Conservation (phyloP, 1,140 invertebrate species). For the Spodoptera frugiperda region DNA sequence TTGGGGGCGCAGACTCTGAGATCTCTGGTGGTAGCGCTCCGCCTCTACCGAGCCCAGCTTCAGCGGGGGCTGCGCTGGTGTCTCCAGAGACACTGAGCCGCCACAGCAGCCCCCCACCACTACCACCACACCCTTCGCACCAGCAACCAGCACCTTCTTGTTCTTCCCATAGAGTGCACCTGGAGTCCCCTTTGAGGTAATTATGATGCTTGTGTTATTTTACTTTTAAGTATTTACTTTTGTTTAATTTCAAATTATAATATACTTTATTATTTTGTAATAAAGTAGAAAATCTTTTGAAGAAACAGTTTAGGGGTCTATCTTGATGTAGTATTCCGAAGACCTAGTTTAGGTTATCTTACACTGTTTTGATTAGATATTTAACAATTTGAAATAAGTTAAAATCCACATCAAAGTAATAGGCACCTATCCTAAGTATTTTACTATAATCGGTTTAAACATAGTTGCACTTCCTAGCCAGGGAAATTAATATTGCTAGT, state of each 20-base stretch:
- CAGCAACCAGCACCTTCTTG: slow-evolving; percentile 81
- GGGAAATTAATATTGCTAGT: not conserved
- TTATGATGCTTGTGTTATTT: too few relatives aligned
- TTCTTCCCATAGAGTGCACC: slow-evolving; percentile 82
- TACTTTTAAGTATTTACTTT: too few relatives aligned
- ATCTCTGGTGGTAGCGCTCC: slow-evolving; percentile 73
- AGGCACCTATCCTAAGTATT: too few relatives aligned
- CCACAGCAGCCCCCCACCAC: slow-evolving; percentile 81
- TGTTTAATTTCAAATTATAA: too few relatives aligned
- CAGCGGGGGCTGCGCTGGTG: slow-evolving; percentile 90
- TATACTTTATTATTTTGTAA: not conserved
- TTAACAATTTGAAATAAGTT: too few relatives aligned
- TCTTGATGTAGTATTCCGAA: too few relatives aligned
- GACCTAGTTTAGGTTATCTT: too few relatives aligned
- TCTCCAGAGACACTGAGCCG: slow-evolving; percentile 89
- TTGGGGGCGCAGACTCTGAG: slow-evolving; percentile 73
- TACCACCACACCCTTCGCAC: slow-evolving; percentile 78
- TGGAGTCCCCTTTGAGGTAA: slow-evolving; percentile 82
- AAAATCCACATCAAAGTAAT: too few relatives aligned
- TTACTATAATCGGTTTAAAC: too few relatives aligned
- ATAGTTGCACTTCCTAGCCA: not conserved
- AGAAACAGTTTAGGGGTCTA: too few relatives aligned
- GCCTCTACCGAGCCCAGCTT: slow-evolving; percentile 89
- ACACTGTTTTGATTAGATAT: too few relatives aligned
- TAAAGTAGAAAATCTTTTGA: too few relatives aligned